Conservation (phyloP, 1,140 invertebrate genomes). For the Copidosoma floridanum region DNA sequence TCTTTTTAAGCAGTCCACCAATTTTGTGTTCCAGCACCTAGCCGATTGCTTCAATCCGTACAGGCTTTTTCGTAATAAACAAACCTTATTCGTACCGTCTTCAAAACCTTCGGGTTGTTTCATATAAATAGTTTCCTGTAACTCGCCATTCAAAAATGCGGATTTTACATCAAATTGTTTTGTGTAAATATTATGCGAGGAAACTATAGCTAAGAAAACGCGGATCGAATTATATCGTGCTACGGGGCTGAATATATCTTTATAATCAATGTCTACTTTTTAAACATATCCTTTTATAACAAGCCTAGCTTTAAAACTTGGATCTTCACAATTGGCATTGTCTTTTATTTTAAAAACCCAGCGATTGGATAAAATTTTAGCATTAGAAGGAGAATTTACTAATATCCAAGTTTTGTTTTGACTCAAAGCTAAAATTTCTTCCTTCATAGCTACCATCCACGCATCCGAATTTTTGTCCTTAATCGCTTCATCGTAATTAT, state of each 20-base stretch:
- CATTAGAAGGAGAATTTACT: background rate
- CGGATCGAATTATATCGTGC: too few species aligned
- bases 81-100: too few species aligned
- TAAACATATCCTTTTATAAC: conserved; percentile 42
- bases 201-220: too few species aligned
- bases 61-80: conserved; percentile 44
- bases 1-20: conserved; percentile 7
- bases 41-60: conserved; percentile 54
- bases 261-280: conserved; percentile 37
- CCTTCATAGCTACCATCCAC: background rate
- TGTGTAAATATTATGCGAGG: conserved; percentile 28
- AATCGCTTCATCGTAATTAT: background rate
- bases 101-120: conserved; percentile 38
- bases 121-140: conserved; percentile 25
- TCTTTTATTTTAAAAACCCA: conserved; percentile 12
- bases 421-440: background rate
- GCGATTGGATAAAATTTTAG: background rate
- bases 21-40: too few species aligned
- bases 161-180: conserved; percentile 40
- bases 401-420: conserved; percentile 3
- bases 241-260: conserved; percentile 40
- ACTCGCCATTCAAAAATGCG: conserved; percentile 20
- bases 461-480: background rate
- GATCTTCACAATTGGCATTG: background rate
- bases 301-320: too few species aligned